Evolutionary conservation across 2,888 invertebrate species (phyloP).

Genomic region (Heliconius erato): DNA sequence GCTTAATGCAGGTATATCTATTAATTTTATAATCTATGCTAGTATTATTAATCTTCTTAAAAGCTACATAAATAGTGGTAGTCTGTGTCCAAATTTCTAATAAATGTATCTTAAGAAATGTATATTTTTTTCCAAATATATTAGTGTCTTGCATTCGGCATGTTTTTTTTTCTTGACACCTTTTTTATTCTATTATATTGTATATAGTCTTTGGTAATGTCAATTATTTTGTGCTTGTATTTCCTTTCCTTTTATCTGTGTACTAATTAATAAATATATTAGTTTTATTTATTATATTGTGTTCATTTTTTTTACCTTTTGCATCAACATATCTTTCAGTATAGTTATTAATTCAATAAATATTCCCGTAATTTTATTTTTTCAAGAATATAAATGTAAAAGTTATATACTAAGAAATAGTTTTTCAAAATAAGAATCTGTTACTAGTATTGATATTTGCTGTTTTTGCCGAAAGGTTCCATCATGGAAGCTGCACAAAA

Average conservation of each 20-base stretch:
- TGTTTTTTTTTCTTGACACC: neutral
- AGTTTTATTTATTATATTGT: slow-evolving; percentile 12
- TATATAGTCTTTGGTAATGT: slow-evolving; percentile 12
- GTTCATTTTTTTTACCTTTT: slow-evolving; percentile 19
- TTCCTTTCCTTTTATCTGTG: slow-evolving; percentile 1
- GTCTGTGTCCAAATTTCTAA: neutral
- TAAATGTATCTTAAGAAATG: neutral
- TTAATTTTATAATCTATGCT: slow-evolving; percentile 33
- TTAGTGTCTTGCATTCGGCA: slow-evolving; percentile 17
- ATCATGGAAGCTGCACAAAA: slow-evolving; percentile 91
- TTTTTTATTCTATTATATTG: slow-evolving; percentile 11
- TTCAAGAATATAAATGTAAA: neutral
- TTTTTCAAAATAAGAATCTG: neutral
- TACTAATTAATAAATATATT: slow-evolving; percentile 16
- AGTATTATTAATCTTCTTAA: slow-evolving; percentile 12
- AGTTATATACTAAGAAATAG: neutral
- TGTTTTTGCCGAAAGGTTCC: slow-evolving; percentile 76
- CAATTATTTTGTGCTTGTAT: neutral
- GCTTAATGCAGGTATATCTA: slow-evolving; percentile 41
- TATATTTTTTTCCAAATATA: neutral
- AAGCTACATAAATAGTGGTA: slow-evolving; percentile 10
- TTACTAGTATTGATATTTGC: neutral
- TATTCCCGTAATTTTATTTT: neutral
- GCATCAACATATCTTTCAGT: slow-evolving; percentile 2
- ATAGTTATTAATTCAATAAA: neutral